Conservation (phyloP, 2,797 vertebrate genomes). For the Gambusia yucatana region DNA sequence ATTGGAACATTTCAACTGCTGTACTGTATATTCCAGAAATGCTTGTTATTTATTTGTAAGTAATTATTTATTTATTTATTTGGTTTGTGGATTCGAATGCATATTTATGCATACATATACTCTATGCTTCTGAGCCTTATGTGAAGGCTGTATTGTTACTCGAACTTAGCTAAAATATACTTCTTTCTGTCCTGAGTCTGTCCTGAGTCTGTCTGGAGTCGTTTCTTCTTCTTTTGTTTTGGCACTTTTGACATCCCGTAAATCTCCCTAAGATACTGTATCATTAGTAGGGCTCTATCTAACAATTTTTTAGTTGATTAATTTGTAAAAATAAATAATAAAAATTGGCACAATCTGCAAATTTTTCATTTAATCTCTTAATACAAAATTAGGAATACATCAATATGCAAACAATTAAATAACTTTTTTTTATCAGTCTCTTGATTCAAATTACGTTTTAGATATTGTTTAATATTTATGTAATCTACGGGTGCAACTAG, state of each 20-base stretch:
- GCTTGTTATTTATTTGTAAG: constrained; percentile 83
- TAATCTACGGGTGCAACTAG: too few relatives aligned
- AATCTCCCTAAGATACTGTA: neutral
- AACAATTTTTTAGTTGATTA: too few relatives aligned
- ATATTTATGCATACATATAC: constrained; percentile 81
- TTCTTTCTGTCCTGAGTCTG: constrained; percentile 78
- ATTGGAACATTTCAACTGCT: constrained; percentile 74
- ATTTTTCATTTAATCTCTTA: too few relatives aligned
- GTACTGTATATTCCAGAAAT: constrained; percentile 81
- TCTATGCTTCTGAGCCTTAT: constrained; percentile 80
- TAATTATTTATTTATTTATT: constrained; percentile 82
- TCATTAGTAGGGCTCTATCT: too few relatives aligned
- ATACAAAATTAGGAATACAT: too few relatives aligned
- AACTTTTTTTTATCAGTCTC: too few relatives aligned
- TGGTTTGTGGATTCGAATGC: constrained; percentile 81
- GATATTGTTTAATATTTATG: too few relatives aligned
- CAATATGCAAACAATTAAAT: too few relatives aligned
- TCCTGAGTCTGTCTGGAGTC: constrained; percentile 66
- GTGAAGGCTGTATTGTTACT: constrained; percentile 81
- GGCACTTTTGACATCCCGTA: neutral
- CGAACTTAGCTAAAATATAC: constrained; percentile 81
- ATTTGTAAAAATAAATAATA: too few relatives aligned
- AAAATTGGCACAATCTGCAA: too few relatives aligned
- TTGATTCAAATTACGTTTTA: too few relatives aligned
- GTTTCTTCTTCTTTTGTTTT: neutral